phyloP scores from a whole-genome alignment of 2,113 vertebrate species.

The Irena cyanogastra region DNA sequence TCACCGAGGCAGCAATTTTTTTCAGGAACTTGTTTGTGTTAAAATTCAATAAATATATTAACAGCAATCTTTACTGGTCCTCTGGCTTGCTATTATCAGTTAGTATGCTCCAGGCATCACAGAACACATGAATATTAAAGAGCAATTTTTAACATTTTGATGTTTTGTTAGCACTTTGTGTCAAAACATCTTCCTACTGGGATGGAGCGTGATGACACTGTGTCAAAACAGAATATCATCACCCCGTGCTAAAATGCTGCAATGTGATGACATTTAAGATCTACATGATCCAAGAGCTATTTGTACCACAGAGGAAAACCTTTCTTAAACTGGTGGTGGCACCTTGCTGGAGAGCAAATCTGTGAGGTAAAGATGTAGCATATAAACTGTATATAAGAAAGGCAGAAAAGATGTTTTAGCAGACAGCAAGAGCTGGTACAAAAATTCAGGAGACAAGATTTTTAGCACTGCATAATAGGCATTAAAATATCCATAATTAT shows the following conservation, averaged over 20 bases:
- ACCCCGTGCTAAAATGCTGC: not conserved
- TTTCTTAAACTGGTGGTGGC: not conserved
- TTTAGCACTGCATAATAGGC: not conserved
- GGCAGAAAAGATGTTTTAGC: not conserved
- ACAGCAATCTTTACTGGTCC: not conserved
- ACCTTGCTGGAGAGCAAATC: not conserved
- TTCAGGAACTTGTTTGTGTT: not conserved
- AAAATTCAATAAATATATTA: not conserved
- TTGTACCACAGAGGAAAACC: not conserved
- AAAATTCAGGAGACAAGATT: not conserved
- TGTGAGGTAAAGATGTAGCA: not conserved
- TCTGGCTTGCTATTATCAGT: not conserved
- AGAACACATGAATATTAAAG: conserved; percentile 48
- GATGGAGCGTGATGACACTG: conserved; percentile 9
- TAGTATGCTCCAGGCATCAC: conserved; percentile 6
- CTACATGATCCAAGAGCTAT: not conserved
- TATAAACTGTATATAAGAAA: not conserved
- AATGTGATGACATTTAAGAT: not conserved
- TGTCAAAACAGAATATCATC: conserved; percentile 56
- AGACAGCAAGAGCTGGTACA: not conserved
- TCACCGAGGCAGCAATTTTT: not conserved
- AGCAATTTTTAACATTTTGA: conserved; percentile 47
- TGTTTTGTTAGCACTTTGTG: conserved; percentile 57
- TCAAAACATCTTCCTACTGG: conserved; percentile 53
- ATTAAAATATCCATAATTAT: not conserved